Evolutionary conservation across 2,888 invertebrate species (phyloP), one percentile per base, ranked within the genome.

Genomic region (Callinectes sapidus): DNA sequence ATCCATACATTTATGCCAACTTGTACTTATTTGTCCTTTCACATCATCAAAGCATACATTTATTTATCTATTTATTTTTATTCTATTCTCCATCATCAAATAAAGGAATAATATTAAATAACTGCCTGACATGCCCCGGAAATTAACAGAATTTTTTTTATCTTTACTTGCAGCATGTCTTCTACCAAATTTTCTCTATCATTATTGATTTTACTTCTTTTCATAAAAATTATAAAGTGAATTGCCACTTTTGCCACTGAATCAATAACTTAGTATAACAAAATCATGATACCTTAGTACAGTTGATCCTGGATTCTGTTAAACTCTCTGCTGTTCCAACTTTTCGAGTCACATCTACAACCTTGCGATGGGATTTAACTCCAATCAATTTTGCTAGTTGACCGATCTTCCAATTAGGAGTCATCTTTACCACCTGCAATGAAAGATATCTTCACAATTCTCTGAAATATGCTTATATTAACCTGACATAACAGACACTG

Each of bases 321-420:
- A 99, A 96, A 0, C 97, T 97, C 93, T 97, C 97, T 0, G 98
- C 98, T 8, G 98, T 98, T 93, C 98, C 98, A 95, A 97, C 97
- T 95, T 97, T 97, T 91, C 97, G 96, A 0, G 99, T 99, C 66
- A 99, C 97, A 95, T 99, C 99, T 89, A 99, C 97, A 54, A 99
- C 97, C 96, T 99, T 99, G 0, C 98, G 98, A 95, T 98, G 97
- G 0, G 97, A 95, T 94, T 95, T 97, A 95, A 99, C 97, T 2
- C 98, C 98, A 92, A 99, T 96, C 95, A 97, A 96, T n/a, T 97
- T 96, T 91, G 98, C 97, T 13, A 99, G 96, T 89, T 97, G 96
- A 95, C 97, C 97, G 93, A 98, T 96, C 95, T 98, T 98, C 95
- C 98, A 97, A 94, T 97, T 97, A 0, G 97, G 96, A 0, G 97